phyloP scores from a whole-genome alignment of 35 echinoderm and acorn worm species.

The Strongylocentrotus purpuratus region DNA sequence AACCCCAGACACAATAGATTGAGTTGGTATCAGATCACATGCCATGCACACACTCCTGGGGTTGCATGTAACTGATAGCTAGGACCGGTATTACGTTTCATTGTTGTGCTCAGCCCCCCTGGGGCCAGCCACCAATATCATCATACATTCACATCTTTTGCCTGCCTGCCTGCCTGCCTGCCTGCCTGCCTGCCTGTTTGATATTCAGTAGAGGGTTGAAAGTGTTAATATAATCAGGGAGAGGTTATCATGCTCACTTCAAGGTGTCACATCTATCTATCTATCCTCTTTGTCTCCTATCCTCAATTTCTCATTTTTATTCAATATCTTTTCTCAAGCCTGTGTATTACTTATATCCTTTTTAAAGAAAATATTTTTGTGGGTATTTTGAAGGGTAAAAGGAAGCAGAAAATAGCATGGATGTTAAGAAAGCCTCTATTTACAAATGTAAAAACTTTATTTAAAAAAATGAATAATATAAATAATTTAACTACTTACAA shows the following conservation, averaged over 20 bases:
- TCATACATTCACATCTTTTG: background rate
- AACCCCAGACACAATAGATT: background rate
- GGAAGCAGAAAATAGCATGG: no score
- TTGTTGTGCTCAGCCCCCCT: background rate
- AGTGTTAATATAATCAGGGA: constrained; percentile 4
- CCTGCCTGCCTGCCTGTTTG: background rate
- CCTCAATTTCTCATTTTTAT: background rate
- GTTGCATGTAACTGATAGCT: background rate
- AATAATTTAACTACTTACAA: no score
- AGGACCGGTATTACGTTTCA: background rate
- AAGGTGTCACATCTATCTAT: background rate
- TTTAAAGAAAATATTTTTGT: no score
- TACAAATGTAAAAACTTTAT: no score
- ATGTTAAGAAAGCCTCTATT: no score
- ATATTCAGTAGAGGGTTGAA: background rate
- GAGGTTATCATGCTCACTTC: background rate
- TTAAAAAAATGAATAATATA: no score
- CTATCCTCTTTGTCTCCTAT: background rate
- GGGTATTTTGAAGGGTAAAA: no score
- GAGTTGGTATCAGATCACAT: background rate
- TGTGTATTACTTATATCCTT: no score
- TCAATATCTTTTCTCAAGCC: no score
- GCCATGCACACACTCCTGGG: background rate
- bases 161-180: background rate
- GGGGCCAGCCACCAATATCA: constrained; percentile 5